Percentiles rank a stretch among this genome's conserved stretches.
These are phyloP conservation scores for Coregonus sp. DNA, from an alignment of 2,797 vertebrate species.

Conservation along the genomic window DNA sequence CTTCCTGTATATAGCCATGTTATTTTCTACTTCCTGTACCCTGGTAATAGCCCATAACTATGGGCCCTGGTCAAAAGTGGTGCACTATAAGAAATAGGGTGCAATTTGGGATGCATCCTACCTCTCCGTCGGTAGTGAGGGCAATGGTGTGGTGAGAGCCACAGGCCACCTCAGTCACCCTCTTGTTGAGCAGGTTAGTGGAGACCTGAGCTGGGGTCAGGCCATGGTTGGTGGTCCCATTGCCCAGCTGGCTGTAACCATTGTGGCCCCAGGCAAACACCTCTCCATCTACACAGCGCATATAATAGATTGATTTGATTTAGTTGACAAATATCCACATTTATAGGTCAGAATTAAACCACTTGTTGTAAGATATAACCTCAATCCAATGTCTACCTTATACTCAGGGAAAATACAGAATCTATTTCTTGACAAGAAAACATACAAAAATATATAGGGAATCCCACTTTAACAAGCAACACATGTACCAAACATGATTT, in stretches of 20 bases:
- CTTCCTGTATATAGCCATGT: too few relatives aligned
- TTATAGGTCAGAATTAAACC: background rate
- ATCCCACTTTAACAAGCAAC: background rate
- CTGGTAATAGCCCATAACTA: too few relatives aligned
- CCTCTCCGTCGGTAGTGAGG: constrained; percentile 94
- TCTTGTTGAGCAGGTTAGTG: constrained; percentile 92
- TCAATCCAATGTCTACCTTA: too few relatives aligned
- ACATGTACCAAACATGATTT: background rate
- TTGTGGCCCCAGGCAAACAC: constrained; percentile 98
- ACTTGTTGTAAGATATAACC: too few relatives aligned
- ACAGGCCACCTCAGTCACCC: constrained; percentile 91
- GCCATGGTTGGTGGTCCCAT: constrained; percentile 91
- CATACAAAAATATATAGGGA: too few relatives aligned
- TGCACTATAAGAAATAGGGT: background rate
- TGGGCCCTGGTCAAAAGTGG: background rate
- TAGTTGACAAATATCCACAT: background rate
- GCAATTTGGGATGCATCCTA: constrained; percentile 43
- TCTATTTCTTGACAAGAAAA: too few relatives aligned
- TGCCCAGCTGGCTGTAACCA: constrained; percentile 94
- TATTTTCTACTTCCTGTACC: too few relatives aligned
- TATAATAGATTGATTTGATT: background rate
- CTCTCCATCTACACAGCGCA: constrained; percentile 85
- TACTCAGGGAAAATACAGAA: too few relatives aligned
- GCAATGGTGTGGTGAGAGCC: constrained; percentile 96
- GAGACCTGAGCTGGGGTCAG: constrained; percentile 89